Evolutionary conservation across 92 coral and sea anemone species (phyloP).

Genomic region (Phymanthus crucifer): DNA sequence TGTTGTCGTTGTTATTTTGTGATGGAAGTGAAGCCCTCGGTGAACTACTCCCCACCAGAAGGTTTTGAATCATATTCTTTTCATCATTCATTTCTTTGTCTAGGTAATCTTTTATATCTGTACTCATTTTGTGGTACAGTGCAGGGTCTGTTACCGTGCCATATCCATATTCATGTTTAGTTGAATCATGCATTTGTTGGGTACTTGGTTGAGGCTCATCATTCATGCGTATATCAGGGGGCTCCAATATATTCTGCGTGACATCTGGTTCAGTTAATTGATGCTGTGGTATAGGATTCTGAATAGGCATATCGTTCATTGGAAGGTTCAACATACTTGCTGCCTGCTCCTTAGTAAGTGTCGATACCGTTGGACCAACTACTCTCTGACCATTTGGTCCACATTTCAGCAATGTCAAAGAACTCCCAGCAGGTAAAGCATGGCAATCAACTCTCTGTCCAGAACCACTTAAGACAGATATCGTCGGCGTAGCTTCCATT

Average conservation of each 20-base stretch:
- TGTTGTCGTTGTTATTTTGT: constrained; percentile 5
- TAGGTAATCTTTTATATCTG: constrained; percentile 28
- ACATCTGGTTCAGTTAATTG: neutral
- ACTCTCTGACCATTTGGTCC: constrained; percentile 23
- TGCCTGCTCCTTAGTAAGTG: constrained; percentile 6
- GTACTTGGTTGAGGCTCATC: constrained; percentile 9
- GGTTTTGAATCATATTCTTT: constrained; percentile 44
- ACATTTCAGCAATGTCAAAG: constrained; percentile 34
- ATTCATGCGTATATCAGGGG: constrained; percentile 34
- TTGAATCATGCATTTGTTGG: neutral
- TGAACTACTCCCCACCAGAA: constrained; percentile 26
- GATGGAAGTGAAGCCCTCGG: constrained; percentile 34
- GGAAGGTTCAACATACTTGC: constrained; percentile 7
- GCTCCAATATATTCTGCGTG: constrained; percentile 11
- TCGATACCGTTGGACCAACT: constrained; percentile 17
- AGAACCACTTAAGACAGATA: constrained; percentile 30
- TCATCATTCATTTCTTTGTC: constrained; percentile 44
- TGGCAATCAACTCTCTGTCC: constrained; percentile 44
- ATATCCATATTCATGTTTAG: neutral
- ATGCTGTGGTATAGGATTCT: neutral
- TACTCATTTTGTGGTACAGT: constrained; percentile 11
- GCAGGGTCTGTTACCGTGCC: constrained; percentile 35
- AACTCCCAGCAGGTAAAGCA: constrained; percentile 31
- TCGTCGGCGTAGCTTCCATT: constrained; percentile 7
- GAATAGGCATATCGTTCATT: constrained; percentile 5